phyloP scores from a whole-genome alignment of 2,797 vertebrate species.

The Tolypeutes matacus region DNA sequence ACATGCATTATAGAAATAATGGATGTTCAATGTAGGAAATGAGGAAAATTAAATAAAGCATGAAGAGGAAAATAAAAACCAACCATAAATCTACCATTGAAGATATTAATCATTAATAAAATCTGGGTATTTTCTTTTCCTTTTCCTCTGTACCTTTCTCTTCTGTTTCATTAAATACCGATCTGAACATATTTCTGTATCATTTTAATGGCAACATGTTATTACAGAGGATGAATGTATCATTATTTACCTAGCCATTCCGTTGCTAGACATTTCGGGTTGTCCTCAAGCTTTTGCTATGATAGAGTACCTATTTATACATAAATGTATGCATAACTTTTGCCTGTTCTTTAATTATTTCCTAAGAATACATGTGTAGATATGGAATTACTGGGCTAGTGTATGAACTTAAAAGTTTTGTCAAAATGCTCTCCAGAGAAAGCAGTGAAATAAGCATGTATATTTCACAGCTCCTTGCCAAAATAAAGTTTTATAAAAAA shows the following conservation, averaged over 20 bases:
- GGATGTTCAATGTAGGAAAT: background rate
- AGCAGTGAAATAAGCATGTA: background rate
- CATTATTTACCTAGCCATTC: constrained; percentile 51
- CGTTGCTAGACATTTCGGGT: background rate
- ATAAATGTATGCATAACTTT: constrained; percentile 1
- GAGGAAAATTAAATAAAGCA: constrained; percentile 17
- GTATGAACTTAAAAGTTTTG: background rate
- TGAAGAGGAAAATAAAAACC: constrained; percentile 13
- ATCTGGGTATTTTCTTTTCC: background rate
- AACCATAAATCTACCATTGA: background rate
- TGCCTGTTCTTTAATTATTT: constrained; percentile 28
- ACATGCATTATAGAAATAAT: background rate
- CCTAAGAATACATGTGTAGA: background rate
- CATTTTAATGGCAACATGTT: background rate
- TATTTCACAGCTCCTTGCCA: background rate
- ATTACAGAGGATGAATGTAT: background rate
- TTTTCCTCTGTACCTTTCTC: constrained; percentile 31
- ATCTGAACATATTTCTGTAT: background rate
- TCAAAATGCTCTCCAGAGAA: constrained; percentile 60
- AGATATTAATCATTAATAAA: constrained; percentile 11
- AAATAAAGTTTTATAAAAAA: constrained; percentile 13
- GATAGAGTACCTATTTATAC: background rate
- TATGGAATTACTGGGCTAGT: background rate
- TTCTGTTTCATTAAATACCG: background rate
- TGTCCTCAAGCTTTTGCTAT: constrained; percentile 42